Evolutionary conservation across 2,888 invertebrate genomes (phyloP).

Genomic region (Deroplatys truncata): DNA sequence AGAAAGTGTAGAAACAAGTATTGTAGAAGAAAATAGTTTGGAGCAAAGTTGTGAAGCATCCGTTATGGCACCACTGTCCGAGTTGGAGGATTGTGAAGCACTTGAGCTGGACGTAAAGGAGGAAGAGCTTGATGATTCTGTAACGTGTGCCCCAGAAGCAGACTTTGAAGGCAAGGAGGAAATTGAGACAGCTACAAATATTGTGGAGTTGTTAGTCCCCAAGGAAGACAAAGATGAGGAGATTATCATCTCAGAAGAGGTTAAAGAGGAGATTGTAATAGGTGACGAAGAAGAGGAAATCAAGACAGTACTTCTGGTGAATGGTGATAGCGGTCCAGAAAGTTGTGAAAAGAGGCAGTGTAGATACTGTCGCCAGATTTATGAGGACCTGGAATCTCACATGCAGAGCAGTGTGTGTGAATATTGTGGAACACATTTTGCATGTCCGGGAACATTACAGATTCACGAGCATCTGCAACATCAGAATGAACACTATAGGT

Average conservation of each 20-base stretch:
- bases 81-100: neutral
- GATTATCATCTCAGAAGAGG: neutral
- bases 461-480: neutral
- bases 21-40: no score
- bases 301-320: neutral
- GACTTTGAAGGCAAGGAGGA: neutral
- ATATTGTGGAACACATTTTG: neutral
- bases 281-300: neutral
- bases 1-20: neutral
- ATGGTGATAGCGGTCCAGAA: neutral
- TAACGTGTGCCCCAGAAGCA: neutral
- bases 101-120: neutral
- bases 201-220: neutral
- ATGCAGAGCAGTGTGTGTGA: neutral
- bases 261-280: neutral
- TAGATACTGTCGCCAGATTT: neutral
- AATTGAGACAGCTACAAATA: neutral
- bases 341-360: neutral
- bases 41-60: no score
- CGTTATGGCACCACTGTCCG: no score
- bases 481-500: neutral
- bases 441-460: neutral
- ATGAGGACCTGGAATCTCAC: neutral
- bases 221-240: neutral
- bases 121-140: neutral